Evolutionary conservation across 2,113 vertebrate species (phyloP).

Genomic region (Buteo buteo): DNA sequence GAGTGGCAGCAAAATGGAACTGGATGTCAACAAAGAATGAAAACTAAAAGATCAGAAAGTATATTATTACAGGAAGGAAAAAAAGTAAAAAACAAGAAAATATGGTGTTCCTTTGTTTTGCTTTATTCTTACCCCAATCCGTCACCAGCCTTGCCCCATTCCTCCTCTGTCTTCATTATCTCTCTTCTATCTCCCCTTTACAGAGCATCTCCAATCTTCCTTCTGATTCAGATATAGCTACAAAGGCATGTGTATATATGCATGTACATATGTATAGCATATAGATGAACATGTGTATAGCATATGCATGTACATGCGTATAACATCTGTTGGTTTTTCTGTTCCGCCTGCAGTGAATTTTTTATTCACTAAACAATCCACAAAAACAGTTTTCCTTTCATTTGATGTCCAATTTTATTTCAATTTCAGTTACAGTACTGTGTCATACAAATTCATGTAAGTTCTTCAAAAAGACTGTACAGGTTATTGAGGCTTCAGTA

Average conservation of each 20-base stretch:
- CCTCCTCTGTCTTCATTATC: not conserved
- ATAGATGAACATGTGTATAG: not conserved
- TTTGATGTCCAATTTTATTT: not conserved
- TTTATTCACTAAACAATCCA: not conserved
- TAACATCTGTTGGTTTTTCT: not conserved
- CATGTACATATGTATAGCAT: not conserved
- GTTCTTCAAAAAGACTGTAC: not conserved
- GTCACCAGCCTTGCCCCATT: not conserved
- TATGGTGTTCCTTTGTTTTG: not conserved
- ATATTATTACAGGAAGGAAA: not conserved
- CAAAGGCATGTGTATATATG: not conserved
- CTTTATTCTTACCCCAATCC: not conserved
- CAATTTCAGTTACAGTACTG: not conserved
- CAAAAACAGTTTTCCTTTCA: not conserved
- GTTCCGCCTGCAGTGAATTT: not conserved
- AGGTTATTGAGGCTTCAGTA: not conserved
- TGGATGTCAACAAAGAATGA: not conserved
- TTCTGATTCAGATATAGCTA: not conserved
- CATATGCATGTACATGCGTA: not conserved
- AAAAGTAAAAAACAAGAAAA: not conserved
- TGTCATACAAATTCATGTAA: not conserved
- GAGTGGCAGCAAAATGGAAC: not conserved
- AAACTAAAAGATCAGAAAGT: not conserved
- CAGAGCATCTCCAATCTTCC: not conserved
- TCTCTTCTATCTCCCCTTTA: not conserved